Percentiles rank a stretch among this genome's conserved stretches.
Evolutionary conservation across 2,888 invertebrate genomes (phyloP).

Genomic region (Rotaria macrura): DNA sequence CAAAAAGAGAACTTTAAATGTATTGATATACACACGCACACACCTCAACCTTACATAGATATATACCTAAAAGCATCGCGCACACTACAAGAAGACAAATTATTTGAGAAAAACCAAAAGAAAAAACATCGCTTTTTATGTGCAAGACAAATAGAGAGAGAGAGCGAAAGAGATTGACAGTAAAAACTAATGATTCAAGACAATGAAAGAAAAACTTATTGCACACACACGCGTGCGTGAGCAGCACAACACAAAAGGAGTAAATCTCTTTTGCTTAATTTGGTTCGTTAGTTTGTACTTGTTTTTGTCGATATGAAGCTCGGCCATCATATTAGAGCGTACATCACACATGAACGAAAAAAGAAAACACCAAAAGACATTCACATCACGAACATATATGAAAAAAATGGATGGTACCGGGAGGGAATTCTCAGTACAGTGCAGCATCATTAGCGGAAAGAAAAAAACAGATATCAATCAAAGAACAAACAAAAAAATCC

Average conservation of each 20-base stretch:
- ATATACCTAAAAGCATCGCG: background rate
- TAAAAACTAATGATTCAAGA: background rate
- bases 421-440: background rate
- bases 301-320: conserved; percentile 8
- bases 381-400: background rate
- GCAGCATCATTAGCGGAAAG: background rate
- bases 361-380: background rate
- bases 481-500: background rate
- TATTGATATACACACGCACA: background rate
- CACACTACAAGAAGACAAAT: conserved; percentile 3
- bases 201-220: background rate
- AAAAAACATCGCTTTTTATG: background rate
- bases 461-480: background rate
- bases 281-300: background rate
- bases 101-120: background rate
- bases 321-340: conserved; percentile 1
- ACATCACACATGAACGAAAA: background rate
- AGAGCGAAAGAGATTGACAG: background rate
- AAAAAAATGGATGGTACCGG: conserved; percentile 9
- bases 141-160: background rate
- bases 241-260: background rate
- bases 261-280: background rate
- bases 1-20: background rate
- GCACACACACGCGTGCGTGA: background rate
- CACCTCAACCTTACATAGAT: conserved; percentile 1